Base-by-base conservation (phyloP, 2,888 invertebrate species). In the Balanococcus diminutus region DNA sequence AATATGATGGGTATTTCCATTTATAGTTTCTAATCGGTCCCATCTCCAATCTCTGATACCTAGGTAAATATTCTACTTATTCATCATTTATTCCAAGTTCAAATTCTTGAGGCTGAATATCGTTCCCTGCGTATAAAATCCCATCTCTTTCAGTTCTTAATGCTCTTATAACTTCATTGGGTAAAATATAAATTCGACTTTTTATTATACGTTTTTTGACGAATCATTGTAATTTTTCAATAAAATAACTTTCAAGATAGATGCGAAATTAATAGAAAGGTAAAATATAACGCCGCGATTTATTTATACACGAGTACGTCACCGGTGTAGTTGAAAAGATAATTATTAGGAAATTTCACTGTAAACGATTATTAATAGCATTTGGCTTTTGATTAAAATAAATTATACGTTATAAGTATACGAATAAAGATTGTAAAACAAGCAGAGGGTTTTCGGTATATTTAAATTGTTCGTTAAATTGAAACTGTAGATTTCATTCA, bases 341-440 rank as follows among this genome's bases (percentile, higher is more conserved):
- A 31, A 72, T 72, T n/a, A n/a, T n/a, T 72, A 28, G 72, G 31
- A 32, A 72, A 72, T 72, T 72, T 72, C 16, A 32, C 31, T 14
- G 31, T 32, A 72, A 72, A 28, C 14, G 72, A 72, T 31, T 56
- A 56, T 56, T 72, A 72, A 72, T 72, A 72, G 28, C 19, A 6
- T 72, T 72, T 72, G 72, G 72, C 72, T 72, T 28, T 72, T 72
- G 72, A 72, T 72, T 72, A 72, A 72, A 31, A 56, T 56, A 56
- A 56, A 56, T 56, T 56, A 56, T 22, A 56, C 56, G 56, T 19
- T 56, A 56, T 56, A 56, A 56, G 56, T 56, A 56, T 56, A 22
- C 56, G 56, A 11, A 22, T 56, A 56, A 56, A 56, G 56, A 56
- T 56, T 56, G 56, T 22, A 56, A 56, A 56, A 56, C 56, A 56